Conservation (phyloP, 2,797 vertebrate species). For the Dromococcyx pavoninus region DNA sequence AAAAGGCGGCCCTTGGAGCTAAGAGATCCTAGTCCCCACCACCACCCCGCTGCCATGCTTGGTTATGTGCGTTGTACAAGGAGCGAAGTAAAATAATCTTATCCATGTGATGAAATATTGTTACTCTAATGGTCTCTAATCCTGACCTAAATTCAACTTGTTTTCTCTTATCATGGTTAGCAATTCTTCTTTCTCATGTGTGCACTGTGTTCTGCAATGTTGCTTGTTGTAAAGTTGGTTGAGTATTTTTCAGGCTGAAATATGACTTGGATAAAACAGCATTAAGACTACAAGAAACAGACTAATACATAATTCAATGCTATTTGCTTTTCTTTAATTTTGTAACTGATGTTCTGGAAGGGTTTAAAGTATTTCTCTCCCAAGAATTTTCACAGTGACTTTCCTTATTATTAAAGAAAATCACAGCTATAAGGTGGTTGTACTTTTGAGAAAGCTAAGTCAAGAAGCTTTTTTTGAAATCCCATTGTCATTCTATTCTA, state of each 20-base stretch:
- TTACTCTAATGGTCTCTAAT: background rate
- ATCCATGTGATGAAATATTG: background rate
- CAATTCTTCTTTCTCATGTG: background rate
- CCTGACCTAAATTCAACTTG: background rate
- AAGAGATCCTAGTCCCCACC: background rate
- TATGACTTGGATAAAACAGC: background rate
- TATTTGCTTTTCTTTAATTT: background rate
- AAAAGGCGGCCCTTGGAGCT: conserved; percentile 8
- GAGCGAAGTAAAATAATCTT: background rate
- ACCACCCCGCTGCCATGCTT: background rate
- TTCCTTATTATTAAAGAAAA: background rate
- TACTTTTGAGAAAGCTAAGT: background rate
- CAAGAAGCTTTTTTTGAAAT: background rate
- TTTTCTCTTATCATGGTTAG: background rate
- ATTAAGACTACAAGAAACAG: background rate
- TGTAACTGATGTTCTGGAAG: background rate
- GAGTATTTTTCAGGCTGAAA: background rate
- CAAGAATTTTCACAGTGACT: background rate
- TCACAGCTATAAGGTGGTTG: background rate
- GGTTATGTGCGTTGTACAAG: background rate
- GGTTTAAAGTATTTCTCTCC: background rate
- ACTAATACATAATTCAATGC: background rate
- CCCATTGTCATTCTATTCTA: background rate
- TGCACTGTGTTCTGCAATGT: background rate
- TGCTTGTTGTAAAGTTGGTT: background rate